Conservation (phyloP, 2,797 vertebrate species). For the Rhadinocentrus ornatus region DNA sequence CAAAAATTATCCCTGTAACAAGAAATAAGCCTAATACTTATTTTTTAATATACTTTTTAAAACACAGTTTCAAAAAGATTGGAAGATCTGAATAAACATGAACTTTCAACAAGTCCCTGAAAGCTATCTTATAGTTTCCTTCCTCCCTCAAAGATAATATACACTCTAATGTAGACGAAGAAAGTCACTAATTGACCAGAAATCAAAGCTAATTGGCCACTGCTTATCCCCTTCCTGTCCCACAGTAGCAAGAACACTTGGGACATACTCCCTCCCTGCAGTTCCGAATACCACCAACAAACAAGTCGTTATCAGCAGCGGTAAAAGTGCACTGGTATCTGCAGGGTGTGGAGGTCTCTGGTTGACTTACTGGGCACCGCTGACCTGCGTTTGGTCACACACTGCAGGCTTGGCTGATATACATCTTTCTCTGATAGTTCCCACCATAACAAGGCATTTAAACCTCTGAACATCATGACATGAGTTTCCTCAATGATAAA, state of each 20-base stretch:
- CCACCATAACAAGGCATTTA: constrained; percentile 62
- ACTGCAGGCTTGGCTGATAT: constrained; percentile 60
- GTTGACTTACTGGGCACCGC: constrained; percentile 40
- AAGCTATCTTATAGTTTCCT: constrained; percentile 51
- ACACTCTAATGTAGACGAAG: constrained; percentile 64
- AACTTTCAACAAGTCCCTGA: constrained; percentile 42
- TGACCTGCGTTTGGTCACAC: constrained; percentile 55
- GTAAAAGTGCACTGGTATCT: constrained; percentile 52
- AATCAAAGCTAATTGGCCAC: constrained; percentile 81
- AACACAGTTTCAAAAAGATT: neutral
- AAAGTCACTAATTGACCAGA: constrained; percentile 79
- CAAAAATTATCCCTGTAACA: constrained; percentile 48
- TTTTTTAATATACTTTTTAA: constrained; percentile 39
- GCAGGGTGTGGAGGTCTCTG: constrained; percentile 55
- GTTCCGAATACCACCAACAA: constrained; percentile 62
- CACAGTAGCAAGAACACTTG: constrained; percentile 52
- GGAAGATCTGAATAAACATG: constrained; percentile 36
- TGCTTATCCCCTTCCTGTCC: constrained; percentile 79
- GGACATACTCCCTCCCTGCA: constrained; percentile 48
- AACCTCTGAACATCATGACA: constrained; percentile 33
- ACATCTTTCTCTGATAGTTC: constrained; percentile 65
- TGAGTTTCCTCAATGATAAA: constrained; percentile 36
- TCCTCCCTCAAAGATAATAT: constrained; percentile 69
- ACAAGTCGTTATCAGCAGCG: constrained; percentile 39
- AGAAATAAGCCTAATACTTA: constrained; percentile 42